These are phyloP conservation scores for Polietes domitor DNA, from an alignment of 2,888 invertebrate species.

Conservation along the genomic window DNA sequence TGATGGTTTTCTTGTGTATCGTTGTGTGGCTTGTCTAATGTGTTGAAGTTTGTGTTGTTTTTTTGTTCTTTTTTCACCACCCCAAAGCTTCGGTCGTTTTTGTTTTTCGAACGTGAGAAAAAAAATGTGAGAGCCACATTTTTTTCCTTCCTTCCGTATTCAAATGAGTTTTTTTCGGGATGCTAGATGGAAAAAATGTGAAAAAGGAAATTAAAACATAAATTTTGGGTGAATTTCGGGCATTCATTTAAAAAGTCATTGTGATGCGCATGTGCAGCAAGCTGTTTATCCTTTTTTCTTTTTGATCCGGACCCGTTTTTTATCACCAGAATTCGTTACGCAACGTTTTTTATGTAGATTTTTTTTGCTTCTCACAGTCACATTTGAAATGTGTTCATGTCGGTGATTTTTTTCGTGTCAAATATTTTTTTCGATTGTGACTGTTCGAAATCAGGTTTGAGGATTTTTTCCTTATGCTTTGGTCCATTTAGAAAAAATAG, in stretches of 20 bases:
- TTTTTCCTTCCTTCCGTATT: constrained; percentile 56
- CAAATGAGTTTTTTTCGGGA: constrained; percentile 62
- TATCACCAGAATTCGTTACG: constrained; percentile 48
- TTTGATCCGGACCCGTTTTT: constrained; percentile 41
- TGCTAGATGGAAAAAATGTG: constrained; percentile 32
- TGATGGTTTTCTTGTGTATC: constrained; percentile 45
- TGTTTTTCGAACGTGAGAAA: constrained; percentile 50
- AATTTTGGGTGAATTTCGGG: constrained; percentile 61
- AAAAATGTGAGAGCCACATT: constrained; percentile 64
- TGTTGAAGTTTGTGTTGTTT: constrained; percentile 42
- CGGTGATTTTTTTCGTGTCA: constrained; percentile 22
- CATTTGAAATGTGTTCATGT: constrained; percentile 40
- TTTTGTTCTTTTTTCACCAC: constrained; percentile 36
- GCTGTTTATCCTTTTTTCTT: constrained; percentile 39
- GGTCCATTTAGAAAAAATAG: constrained; percentile 10
- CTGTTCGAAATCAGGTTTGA: constrained; percentile 7
- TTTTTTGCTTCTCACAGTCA: constrained; percentile 62
- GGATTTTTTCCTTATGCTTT: constrained; percentile 11
- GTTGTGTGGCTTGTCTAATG: constrained; percentile 47
- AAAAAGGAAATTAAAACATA: constrained; percentile 23
- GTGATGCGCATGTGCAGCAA: constrained; percentile 62
- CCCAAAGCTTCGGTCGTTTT: constrained; percentile 32
- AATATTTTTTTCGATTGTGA: constrained; percentile 11
- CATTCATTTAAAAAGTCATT: constrained; percentile 54
- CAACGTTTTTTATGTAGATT: constrained; percentile 56